These are phyloP conservation scores for Amblyopsis rosae DNA, from an alignment of 2,113 vertebrate species.

Conservation along the genomic window DNA sequence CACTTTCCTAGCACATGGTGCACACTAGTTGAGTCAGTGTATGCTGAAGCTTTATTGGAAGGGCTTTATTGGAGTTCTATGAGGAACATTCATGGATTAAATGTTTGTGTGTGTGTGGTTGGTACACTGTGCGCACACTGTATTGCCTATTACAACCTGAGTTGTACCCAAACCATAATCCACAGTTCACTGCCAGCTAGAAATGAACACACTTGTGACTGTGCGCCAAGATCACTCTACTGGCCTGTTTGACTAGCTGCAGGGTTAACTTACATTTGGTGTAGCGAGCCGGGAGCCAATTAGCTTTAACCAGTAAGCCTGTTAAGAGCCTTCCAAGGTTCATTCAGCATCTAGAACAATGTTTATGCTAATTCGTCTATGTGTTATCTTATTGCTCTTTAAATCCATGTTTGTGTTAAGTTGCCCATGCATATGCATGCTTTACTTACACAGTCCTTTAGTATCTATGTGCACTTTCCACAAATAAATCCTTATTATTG, in stretches of 20 bases:
- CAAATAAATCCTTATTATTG: constrained; percentile 40
- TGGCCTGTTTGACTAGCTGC: constrained; percentile 64
- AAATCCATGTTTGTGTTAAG: background rate
- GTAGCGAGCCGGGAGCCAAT: constrained; percentile 28
- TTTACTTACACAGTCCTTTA: background rate
- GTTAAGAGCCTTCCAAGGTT: background rate
- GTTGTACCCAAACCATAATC: constrained; percentile 30
- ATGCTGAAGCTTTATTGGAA: constrained; percentile 35
- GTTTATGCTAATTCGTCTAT: background rate
- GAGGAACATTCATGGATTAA: background rate
- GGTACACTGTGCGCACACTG: background rate
- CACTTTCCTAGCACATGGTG: constrained; percentile 30
- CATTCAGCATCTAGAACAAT: background rate
- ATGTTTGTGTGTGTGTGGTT: background rate
- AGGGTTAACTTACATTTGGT: constrained; percentile 58
- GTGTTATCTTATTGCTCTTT: background rate
- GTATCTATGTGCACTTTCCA: constrained; percentile 1
- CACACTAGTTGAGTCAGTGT: constrained; percentile 45
- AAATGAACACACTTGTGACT: constrained; percentile 17
- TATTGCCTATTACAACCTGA: constrained; percentile 35
- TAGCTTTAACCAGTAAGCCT: constrained; percentile 7
- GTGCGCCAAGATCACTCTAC: constrained; percentile 42
- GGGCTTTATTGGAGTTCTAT: constrained; percentile 17
- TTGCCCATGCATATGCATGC: background rate
- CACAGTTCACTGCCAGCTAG: constrained; percentile 10